A percentile compares a stretch with the other conserved stretches of the same genome.
Conservation (phyloP, 2,888 invertebrate species). For the Drosophila falleni region DNA sequence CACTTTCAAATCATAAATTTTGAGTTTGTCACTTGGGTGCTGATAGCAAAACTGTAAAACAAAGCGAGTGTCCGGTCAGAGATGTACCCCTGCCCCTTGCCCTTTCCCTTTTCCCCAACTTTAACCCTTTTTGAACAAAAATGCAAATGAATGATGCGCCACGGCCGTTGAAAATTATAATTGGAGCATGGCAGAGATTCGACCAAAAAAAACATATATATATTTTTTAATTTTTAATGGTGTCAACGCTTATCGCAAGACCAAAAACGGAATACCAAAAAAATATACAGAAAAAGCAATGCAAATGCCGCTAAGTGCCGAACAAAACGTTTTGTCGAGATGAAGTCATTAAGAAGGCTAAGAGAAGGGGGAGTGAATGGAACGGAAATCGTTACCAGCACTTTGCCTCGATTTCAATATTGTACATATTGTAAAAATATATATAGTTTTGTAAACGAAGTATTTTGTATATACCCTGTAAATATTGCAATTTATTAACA, state of each 20-base stretch:
- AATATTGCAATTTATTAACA: background rate
- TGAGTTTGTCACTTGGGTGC: constrained; percentile 72
- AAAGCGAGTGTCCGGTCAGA: constrained; percentile 51
- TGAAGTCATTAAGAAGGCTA: constrained; percentile 71
- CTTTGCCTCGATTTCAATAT: constrained; percentile 71
- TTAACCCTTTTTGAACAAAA: constrained; percentile 38
- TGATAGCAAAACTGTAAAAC: constrained; percentile 64
- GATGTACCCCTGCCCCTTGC: background rate
- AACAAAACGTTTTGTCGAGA: constrained; percentile 72
- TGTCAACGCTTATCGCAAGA: constrained; percentile 75
- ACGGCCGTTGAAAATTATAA: constrained; percentile 74
- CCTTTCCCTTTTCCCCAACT: background rate
- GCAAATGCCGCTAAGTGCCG: constrained; percentile 71
- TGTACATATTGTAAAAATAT: constrained; percentile 47
- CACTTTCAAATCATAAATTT: constrained; percentile 81
- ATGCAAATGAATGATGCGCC: constrained; percentile 75
- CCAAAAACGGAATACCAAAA: constrained; percentile 44
- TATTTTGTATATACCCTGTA: constrained; percentile 4
- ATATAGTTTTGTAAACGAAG: constrained; percentile 26
- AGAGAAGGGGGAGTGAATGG: constrained; percentile 45
- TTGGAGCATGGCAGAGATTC: constrained; percentile 63
- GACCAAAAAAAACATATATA: constrained; percentile 32
- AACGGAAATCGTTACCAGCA: constrained; percentile 81
- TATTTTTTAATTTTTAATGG: constrained; percentile 76
- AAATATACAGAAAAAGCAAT: constrained; percentile 40